These are phyloP conservation scores for Cosmorhoe ocellata DNA, from an alignment of 2,888 invertebrate species.

Conservation along the genomic window DNA sequence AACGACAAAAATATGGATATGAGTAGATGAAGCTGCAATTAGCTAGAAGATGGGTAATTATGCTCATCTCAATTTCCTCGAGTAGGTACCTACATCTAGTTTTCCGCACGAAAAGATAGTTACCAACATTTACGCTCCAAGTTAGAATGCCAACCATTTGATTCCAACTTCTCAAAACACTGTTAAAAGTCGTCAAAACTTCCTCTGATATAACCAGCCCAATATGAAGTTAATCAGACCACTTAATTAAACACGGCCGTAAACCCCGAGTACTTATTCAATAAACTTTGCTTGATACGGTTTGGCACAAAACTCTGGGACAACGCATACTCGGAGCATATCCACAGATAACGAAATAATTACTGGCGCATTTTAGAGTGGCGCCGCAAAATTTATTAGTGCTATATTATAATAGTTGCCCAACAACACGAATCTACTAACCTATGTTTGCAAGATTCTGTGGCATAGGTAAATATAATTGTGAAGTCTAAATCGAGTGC, in stretches of 20 bases:
- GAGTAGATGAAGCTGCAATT: background rate
- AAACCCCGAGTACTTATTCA: slow-evolving; percentile 40
- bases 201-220: slow-evolving; percentile 32
- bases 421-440: no score
- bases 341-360: slow-evolving; percentile 7
- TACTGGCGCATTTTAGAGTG: background rate
- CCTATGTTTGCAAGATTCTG: no score
- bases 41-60: slow-evolving; percentile 1
- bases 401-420: no score
- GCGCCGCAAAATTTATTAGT: no score
- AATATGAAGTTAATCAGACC: slow-evolving; percentile 38
- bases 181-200: slow-evolving; percentile 32
- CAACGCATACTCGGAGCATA: slow-evolving; percentile 45
- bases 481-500: no score
- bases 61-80: slow-evolving; percentile 8
- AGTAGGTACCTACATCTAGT: slow-evolving; percentile 7
- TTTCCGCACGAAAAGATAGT: slow-evolving; percentile 14
- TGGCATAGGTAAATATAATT: no score
- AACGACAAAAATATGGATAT: no score
- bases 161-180: slow-evolving; percentile 26
- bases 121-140: slow-evolving; percentile 19
- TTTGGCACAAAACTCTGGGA: slow-evolving; percentile 52
- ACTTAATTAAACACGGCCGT: slow-evolving; percentile 41
- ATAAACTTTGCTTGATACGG: slow-evolving; percentile 49
- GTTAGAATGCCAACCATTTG: slow-evolving; percentile 26